Base-by-base conservation (phyloP, 2,888 invertebrate species). In the Scaptodrosophila latifasciaeformis region DNA sequence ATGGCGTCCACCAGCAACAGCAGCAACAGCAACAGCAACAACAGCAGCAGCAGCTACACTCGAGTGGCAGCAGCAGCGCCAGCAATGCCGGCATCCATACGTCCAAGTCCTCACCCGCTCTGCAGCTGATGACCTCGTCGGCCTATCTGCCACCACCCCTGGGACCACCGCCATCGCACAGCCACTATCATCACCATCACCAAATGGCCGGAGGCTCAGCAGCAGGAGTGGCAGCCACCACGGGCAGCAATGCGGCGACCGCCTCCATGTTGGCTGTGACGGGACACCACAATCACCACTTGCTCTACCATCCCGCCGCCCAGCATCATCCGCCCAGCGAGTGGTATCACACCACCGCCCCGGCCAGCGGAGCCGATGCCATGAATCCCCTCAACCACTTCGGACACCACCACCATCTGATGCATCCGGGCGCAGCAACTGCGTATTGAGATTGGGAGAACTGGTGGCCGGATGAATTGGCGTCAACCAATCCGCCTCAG, bases 341-440 rank as follows among this genome's bases (percentile, higher is more conserved):
- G 58, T 86, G 86, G 86, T 87, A 86, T 83, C 86, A 85, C 60
- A 78, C 84, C 62, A 71, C 82, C 5, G 77, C 86, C n/a, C 56
- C 88, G 82, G 47, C 84, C 74, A 62, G 87, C 82, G 54, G 72
- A 3, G 82, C 84, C 39, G 88, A 86, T 48, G 83, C 86, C 2
- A 87, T 86, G 83, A 86, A 86, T 77, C 83, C 86, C 35, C 67
- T 86, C 45, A 86, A 88, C 76, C 88, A 88, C 67, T 87, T 89
- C 59, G 88, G 90, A 1, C 85, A 85, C 82, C 91, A 91, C 75
- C 90, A 90, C 67, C 90, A 90, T 68, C 83, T 91, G 72, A 90
- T 90, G 89, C 90, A 90, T 84, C 90, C 90, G 21, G 92, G 92
- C 7, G 92, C 92, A 35, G 91, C 93, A 54, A 91, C 92, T 55